Conservation (phyloP, 2,888 invertebrate species). For the Drosophila villosipedis region DNA sequence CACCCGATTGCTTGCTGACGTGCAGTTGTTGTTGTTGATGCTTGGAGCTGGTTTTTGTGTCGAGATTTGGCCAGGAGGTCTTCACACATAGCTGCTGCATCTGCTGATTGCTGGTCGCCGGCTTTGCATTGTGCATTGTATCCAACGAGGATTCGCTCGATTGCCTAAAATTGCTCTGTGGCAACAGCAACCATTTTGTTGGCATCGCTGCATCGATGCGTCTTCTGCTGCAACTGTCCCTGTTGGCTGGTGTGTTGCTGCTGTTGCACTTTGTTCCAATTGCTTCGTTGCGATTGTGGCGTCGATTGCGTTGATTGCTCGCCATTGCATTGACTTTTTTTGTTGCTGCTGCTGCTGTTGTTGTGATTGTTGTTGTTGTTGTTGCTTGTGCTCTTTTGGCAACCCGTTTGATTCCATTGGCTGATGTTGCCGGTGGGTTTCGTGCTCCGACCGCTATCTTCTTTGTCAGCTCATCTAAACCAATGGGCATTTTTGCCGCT, state of each 20-base stretch:
- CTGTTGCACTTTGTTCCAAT: neutral
- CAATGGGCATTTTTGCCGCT: neutral
- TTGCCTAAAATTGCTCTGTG: slow-evolving; percentile 39
- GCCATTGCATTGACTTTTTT: slow-evolving; percentile 8
- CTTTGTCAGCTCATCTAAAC: neutral
- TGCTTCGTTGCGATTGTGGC: neutral
- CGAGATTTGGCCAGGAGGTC: slow-evolving; percentile 10
- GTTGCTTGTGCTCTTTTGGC: neutral
- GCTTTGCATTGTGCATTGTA: neutral
- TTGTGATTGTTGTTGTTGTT: neutral
- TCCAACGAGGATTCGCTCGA: slow-evolving; percentile 53
- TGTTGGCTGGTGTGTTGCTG: neutral
- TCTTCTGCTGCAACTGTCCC: neutral
- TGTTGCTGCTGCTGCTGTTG: neutral
- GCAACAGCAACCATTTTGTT: slow-evolving; percentile 57
- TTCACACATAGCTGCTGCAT: neutral
- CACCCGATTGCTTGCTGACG: slow-evolving; percentile 2
- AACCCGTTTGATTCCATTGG: neutral
- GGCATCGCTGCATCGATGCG: neutral
- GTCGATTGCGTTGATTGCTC: neutral
- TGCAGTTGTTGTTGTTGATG: neutral
- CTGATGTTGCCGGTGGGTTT: neutral
- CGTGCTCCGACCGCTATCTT: neutral
- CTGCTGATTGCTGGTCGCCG: neutral
- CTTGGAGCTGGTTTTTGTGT: neutral